These are phyloP conservation scores for Adela reaumurella DNA, from an alignment of 2,888 invertebrate species.

Conservation along the genomic window DNA sequence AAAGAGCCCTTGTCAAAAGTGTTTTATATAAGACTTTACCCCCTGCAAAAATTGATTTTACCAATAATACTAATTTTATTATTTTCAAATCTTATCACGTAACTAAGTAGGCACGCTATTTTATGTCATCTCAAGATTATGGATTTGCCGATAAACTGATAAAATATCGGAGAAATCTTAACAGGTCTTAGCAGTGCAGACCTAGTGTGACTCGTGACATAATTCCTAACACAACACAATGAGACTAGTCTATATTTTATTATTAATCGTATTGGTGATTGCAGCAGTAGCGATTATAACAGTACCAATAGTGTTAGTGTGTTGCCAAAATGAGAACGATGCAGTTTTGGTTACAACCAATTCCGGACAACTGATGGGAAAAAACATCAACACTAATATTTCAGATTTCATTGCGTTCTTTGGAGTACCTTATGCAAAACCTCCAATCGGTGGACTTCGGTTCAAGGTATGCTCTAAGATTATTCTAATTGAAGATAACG, in stretches of 20 bases:
- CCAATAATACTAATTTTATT: too few species aligned
- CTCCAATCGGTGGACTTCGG: conserved; percentile 6
- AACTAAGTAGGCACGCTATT: too few species aligned
- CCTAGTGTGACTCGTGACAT: too few species aligned
- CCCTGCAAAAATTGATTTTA: too few species aligned
- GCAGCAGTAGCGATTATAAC: background rate
- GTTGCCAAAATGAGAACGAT: background rate
- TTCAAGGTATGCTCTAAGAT: conserved; percentile 6
- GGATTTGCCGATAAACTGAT: too few species aligned
- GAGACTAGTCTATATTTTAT: background rate
- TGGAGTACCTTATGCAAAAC: conserved; percentile 8
- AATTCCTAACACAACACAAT: conserved; percentile 8
- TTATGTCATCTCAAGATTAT: too few species aligned
- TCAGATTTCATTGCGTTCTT: conserved; percentile 6
- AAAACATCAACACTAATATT: conserved; percentile 2
- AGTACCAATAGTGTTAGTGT: background rate
- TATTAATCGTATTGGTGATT: background rate
- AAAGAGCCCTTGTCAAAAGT: too few species aligned
- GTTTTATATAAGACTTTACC: too few species aligned
- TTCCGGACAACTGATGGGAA: conserved; percentile 2
- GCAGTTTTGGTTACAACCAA: conserved; percentile 1
- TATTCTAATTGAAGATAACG: too few species aligned
- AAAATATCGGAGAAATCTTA: too few species aligned
- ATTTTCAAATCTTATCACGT: too few species aligned
- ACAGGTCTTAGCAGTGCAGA: too few species aligned